phyloP scores from a whole-genome alignment of 2,113 vertebrate genomes.

The Pteropus alecto region DNA sequence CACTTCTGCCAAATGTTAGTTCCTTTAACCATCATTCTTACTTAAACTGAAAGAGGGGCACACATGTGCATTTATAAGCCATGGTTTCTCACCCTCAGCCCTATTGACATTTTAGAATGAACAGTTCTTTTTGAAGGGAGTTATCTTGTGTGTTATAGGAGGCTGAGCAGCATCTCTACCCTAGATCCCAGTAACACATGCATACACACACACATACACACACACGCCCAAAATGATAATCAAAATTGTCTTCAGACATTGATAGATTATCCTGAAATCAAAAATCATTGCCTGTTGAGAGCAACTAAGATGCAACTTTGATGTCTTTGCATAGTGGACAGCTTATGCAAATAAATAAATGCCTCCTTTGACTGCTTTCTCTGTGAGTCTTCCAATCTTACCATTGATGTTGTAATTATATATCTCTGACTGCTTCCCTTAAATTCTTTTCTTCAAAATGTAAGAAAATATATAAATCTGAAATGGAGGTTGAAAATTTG shows the following conservation, averaged over 20 bases:
- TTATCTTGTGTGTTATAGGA: neutral
- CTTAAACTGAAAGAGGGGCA: neutral
- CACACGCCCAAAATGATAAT: neutral
- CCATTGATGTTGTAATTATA: neutral
- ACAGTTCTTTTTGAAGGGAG: neutral
- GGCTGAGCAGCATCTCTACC: neutral
- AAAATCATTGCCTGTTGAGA: neutral
- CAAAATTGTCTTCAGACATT: neutral
- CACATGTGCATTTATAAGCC: neutral
- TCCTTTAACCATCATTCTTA: neutral
- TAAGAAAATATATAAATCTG: neutral
- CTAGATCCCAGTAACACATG: neutral
- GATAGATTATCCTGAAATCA: neutral
- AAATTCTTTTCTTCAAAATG: neutral
- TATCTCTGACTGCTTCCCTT: neutral
- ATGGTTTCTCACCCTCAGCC: neutral
- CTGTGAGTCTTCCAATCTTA: neutral
- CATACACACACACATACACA: neutral
- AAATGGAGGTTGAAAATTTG: neutral
- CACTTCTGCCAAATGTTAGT: neutral
- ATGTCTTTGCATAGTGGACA: neutral
- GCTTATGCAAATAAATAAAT: neutral
- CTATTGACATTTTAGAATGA: neutral
- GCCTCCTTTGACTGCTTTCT: neutral
- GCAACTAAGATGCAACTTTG: neutral